These are phyloP conservation scores for Marisa cornuarietis DNA, from an alignment of 1,140 invertebrate genomes.

Conservation along the genomic window DNA sequence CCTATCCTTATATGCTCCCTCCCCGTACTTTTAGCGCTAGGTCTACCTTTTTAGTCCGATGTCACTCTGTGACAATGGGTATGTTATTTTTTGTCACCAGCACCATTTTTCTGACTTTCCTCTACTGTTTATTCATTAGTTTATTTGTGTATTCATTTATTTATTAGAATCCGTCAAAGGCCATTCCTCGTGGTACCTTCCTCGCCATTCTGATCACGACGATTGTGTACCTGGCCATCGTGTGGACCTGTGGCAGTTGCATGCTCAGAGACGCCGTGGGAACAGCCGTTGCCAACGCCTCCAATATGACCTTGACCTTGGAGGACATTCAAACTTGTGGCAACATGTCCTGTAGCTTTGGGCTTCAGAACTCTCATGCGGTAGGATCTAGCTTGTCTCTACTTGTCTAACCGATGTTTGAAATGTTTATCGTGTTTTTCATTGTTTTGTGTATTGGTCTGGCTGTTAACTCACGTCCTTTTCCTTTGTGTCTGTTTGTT, in stretches of 20 bases:
- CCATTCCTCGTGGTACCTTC: constrained; percentile 81
- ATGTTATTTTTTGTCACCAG: neutral
- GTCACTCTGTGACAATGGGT: neutral
- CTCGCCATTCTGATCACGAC: constrained; percentile 87
- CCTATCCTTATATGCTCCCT: no score
- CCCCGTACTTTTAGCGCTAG: no score
- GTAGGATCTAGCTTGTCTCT: neutral
- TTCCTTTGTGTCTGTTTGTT: no score
- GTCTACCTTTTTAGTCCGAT: no score
- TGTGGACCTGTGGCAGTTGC: constrained; percentile 75
- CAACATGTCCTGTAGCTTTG: constrained; percentile 10
- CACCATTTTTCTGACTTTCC: neutral
- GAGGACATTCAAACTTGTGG: constrained; percentile 3
- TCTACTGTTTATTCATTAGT: neutral
- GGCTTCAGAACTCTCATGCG: constrained; percentile 4
- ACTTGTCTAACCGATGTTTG: no score
- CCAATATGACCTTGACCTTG: constrained; percentile 20
- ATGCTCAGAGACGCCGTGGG: constrained; percentile 78
- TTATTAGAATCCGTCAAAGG: constrained; percentile 77
- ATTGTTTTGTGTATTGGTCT: no score
- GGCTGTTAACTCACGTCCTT: no score
- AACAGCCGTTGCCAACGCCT: neutral
- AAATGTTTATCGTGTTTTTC: no score
- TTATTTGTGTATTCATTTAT: neutral
- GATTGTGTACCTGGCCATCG: constrained; percentile 83